Evolutionary conservation across 1,140 invertebrate genomes (phyloP).

Genomic region (Paramacrobiotus metropolitanus): DNA sequence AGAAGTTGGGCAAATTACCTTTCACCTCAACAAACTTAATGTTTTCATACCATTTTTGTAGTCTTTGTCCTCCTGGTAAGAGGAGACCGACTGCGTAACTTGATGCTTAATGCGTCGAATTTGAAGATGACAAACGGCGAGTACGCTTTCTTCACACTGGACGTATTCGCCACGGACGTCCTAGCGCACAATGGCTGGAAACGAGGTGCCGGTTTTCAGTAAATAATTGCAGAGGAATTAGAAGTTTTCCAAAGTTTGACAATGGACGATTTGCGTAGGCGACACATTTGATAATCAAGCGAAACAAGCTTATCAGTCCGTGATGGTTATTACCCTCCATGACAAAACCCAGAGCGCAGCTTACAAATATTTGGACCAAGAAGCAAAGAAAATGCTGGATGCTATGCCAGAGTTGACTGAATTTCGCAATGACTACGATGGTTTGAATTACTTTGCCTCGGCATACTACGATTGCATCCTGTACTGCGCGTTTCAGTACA

Average conservation of each 20-base stretch:
- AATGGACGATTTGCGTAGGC: neutral
- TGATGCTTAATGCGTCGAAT: neutral
- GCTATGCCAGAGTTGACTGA: neutral
- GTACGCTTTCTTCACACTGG: neutral
- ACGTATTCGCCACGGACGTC: neutral
- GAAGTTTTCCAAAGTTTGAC: neutral
- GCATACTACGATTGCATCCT: slow-evolving; percentile 1
- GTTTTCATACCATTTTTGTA: neutral
- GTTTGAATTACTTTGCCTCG: neutral
- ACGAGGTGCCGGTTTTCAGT: neutral
- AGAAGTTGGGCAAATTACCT: neutral
- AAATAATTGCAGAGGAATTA: neutral
- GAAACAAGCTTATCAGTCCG: neutral
- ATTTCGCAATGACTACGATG: neutral
- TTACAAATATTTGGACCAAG: neutral
- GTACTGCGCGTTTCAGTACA: neutral
- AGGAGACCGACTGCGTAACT: neutral
- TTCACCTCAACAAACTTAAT: neutral
- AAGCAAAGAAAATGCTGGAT: neutral
- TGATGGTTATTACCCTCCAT: neutral
- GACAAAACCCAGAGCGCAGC: neutral
- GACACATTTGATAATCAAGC: neutral
- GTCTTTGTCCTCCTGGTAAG: neutral
- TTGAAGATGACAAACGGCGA: neutral
- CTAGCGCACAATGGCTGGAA: neutral